Conservation (phyloP, 1,140 invertebrate genomes). For the Nasonia giraulti region DNA sequence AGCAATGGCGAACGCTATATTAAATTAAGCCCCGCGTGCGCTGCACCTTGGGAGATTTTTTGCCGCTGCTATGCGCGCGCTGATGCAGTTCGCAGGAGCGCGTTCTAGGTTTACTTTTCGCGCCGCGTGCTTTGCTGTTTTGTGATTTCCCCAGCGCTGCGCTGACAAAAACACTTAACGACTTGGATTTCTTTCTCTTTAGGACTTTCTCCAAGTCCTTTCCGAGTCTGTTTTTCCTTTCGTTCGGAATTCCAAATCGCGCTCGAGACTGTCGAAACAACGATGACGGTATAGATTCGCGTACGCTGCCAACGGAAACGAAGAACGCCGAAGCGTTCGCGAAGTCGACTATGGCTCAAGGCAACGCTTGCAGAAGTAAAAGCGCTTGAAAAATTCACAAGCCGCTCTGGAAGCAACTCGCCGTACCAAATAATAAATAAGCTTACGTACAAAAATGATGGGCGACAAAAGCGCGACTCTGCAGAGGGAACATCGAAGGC, state of each 20-base stretch:
- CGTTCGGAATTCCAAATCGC: not conserved
- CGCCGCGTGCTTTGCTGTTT: not conserved
- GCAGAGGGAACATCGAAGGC: too few species aligned
- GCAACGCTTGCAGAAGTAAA: too few species aligned
- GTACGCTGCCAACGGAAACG: too few species aligned
- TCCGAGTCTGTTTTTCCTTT: not conserved
- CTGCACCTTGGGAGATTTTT: constrained; percentile 58
- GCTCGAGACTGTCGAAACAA: not conserved
- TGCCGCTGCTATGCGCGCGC: constrained; percentile 50
- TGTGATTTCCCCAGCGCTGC: constrained; percentile 4
- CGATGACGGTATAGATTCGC: too few species aligned
- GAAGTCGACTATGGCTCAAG: too few species aligned
- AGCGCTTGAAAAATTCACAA: too few species aligned
- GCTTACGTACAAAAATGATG: too few species aligned
- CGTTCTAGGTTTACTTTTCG: constrained; percentile 2
- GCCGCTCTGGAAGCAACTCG: too few species aligned
- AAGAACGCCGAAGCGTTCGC: too few species aligned
- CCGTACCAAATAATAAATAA: too few species aligned
- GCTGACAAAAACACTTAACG: constrained; percentile 33
- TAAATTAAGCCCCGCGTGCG: constrained; percentile 62
- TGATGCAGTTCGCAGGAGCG: not conserved
- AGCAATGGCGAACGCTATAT: constrained; percentile 55
- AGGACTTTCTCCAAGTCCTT: too few species aligned
- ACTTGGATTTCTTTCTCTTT: constrained; percentile 5
- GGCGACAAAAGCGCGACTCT: too few species aligned